Conservation (phyloP, 2,797 vertebrate species). For the Lepus townsendii region DNA sequence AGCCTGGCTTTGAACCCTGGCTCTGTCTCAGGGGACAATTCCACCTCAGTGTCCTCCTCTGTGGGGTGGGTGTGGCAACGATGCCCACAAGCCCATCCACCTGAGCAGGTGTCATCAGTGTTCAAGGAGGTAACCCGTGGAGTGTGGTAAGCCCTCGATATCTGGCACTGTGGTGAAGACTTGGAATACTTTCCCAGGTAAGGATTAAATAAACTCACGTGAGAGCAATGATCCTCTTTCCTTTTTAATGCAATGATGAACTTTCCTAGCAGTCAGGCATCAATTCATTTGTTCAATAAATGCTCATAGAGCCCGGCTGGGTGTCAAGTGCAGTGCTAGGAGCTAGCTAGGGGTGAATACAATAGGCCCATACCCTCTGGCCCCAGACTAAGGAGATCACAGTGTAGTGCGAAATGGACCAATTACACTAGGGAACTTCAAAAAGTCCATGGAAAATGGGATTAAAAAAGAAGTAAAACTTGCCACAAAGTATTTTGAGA, state of each 20-base stretch:
- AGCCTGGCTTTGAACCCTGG: neutral
- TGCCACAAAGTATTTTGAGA: too few relatives aligned
- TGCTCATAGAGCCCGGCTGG: neutral
- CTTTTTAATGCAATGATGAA: neutral
- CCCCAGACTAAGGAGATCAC: neutral
- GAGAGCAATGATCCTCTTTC: neutral
- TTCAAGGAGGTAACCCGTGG: neutral
- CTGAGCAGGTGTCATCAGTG: too few relatives aligned
- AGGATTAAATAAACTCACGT: neutral
- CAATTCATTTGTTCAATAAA: neutral
- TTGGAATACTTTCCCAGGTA: neutral
- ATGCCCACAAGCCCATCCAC: neutral
- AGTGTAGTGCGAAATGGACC: neutral
- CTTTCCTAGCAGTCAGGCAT: neutral
- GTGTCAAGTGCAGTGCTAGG: neutral
- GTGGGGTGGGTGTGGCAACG: neutral
- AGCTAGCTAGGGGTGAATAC: neutral
- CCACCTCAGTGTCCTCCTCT: neutral
- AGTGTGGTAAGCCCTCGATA: neutral
- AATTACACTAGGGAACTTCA: neutral
- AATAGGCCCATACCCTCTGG: neutral
- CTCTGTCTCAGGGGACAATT: neutral
- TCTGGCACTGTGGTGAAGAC: neutral
- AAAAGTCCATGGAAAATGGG: too few relatives aligned
- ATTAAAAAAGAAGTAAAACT: too few relatives aligned